phyloP scores from a whole-genome alignment of 2,113 vertebrate species.

The Lathamus discolor region DNA sequence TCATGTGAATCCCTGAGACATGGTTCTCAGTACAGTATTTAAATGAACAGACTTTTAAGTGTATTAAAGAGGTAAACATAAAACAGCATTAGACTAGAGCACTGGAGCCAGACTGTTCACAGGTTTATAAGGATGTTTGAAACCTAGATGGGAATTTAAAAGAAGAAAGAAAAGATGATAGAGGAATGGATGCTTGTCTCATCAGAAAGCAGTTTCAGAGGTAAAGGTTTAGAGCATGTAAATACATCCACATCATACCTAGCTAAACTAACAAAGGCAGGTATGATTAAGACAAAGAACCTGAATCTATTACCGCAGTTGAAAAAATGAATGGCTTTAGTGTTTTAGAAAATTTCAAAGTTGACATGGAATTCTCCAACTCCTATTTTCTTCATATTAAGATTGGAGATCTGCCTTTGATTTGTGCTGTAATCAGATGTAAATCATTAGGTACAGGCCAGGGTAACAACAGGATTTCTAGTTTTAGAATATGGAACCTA shows the following conservation, averaged over 20 bases:
- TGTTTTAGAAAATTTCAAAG: background rate
- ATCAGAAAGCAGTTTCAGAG: background rate
- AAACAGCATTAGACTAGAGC: background rate
- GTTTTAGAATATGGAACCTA: background rate
- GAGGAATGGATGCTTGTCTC: background rate
- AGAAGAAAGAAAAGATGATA: background rate
- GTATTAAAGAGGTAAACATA: fast-evolving
- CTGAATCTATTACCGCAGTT: background rate
- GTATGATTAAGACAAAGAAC: background rate
- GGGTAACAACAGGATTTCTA: background rate
- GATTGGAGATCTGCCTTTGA: background rate
- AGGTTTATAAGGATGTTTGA: background rate
- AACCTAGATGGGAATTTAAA: background rate
- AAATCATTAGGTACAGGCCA: background rate
- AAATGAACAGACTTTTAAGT: background rate
- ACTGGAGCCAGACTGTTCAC: background rate
- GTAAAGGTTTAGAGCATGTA: background rate
- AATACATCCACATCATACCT: background rate
- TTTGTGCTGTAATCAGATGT: background rate
- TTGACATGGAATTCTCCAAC: background rate
- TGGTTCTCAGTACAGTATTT: background rate
- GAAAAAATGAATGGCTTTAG: background rate
- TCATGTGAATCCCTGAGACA: background rate
- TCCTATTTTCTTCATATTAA: background rate
- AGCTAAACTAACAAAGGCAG: background rate